Conservation (phyloP, 2,888 invertebrate species). For the Epiperipatus broadwayi region DNA sequence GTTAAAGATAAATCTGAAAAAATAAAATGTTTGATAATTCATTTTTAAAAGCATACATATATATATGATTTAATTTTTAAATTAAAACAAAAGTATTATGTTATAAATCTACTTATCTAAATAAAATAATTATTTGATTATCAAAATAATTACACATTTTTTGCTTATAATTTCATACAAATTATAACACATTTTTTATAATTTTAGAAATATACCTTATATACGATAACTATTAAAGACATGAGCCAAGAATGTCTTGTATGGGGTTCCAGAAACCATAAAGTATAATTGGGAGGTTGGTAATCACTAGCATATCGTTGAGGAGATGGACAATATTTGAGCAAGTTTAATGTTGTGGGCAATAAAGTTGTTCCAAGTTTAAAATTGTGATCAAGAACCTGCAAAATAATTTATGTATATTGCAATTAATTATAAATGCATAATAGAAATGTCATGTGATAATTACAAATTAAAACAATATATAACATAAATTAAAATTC, state of each 20-base stretch:
- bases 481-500: constrained; percentile 1
- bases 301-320: constrained; percentile 39
- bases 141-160: neutral
- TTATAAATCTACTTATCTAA: neutral
- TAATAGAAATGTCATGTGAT: neutral
- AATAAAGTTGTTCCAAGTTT: constrained; percentile 72
- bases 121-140: constrained; percentile 8
- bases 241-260: constrained; percentile 78
- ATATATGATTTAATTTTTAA: neutral
- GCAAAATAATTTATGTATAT: constrained; percentile 31
- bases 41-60: too few species aligned
- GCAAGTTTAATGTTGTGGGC: constrained; percentile 55
- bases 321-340: constrained; percentile 65
- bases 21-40: too few species aligned
- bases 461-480: neutral
- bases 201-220: constrained; percentile 50
- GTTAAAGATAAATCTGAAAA: too few species aligned
- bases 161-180: neutral
- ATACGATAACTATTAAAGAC: constrained; percentile 73
- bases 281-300: constrained; percentile 49
- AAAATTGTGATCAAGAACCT: constrained; percentile 80
- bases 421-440: constrained; percentile 6
- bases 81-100: neutral
- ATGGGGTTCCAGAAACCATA: constrained; percentile 71
- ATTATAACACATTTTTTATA: constrained; percentile 3